Base-by-base conservation (phyloP, 2,797 vertebrate species). In the Labeo calbasu region DNA sequence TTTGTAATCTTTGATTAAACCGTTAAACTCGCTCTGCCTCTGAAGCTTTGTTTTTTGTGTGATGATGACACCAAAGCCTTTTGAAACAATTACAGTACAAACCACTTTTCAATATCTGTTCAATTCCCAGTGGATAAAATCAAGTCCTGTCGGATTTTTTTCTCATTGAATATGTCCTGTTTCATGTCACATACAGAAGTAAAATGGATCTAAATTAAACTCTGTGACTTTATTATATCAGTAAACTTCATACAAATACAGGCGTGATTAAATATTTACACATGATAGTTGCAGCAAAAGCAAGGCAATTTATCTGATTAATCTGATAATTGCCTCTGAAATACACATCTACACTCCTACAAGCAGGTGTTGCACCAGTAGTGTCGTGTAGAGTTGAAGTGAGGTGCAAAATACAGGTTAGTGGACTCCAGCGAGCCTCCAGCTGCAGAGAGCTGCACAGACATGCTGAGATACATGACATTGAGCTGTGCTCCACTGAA, bases 351-450 rank as follows among this genome's bases (percentile, higher is more conserved):
- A 53, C 63, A 59, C 48, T 73, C 36, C 70, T 50, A 70, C 69
- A 79, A 84, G 88, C 87, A 88, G 78, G 87, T 83, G 32, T 68
- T 40, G 19, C 15, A 53, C 55, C 15, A 61, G 79, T 85, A 66
- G 86, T 80, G 69, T 84, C 66, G 40, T 82, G 32, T 17, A n/a
- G 70, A 85, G 77, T 68, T 51, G 83, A 82, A 77, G 75, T 57
- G 46, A 77, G 81, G 43, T 21, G 76, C 23, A 81, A 80, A 59
- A n/a, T 81, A 84, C 46, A 84, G 55, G 68, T 84, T 81, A 75
- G 55, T 86, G 86, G 40, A 51, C 73, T 40, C 72, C 85, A 80
- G 89, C 88, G 83, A 89, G 87, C 73, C 23, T 32, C n/a, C 73
- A 66, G 65, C 55, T 87, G 79, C 25, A 82, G 14, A 88, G 89